Conservation (phyloP, 2,888 invertebrate species). For the Spodoptera littoralis region DNA sequence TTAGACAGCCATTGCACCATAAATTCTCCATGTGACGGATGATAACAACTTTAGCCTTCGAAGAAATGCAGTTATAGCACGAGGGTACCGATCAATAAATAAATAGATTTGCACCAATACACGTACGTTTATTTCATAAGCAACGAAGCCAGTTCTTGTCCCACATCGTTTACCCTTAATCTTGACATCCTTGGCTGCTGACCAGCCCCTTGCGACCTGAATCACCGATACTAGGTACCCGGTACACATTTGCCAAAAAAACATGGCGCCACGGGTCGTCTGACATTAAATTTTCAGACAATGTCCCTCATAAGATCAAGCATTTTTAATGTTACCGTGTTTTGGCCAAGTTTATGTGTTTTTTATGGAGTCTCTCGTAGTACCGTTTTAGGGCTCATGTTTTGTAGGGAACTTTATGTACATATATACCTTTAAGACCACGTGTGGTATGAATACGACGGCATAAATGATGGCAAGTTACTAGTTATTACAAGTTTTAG, state of each 20-base stretch:
- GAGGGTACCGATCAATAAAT: no score
- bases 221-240: slow-evolving; percentile 13
- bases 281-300: slow-evolving; percentile 35
- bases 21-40: no score
- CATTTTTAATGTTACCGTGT: slow-evolving; percentile 20
- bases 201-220: slow-evolving; percentile 32
- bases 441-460: no score
- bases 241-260: slow-evolving; percentile 20
- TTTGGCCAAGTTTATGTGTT: slow-evolving; percentile 14
- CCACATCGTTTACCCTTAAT: slow-evolving; percentile 26
- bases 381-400: not conserved
- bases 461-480: no score
- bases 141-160: slow-evolving; percentile 14
- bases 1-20: no score
- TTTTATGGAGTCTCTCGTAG: slow-evolving; percentile 14
- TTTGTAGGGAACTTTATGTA: no score
- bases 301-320: slow-evolving; percentile 12
- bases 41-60: not conserved
- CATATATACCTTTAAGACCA: not conserved
- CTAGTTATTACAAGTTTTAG: no score
- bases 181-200: slow-evolving; percentile 39
- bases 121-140: not conserved
- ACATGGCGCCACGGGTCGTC: slow-evolving; percentile 3
- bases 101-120: not conserved
- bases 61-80: not conserved